Base-by-base conservation (phyloP, 2,113 vertebrate species). In the Heterotis niloticus region DNA sequence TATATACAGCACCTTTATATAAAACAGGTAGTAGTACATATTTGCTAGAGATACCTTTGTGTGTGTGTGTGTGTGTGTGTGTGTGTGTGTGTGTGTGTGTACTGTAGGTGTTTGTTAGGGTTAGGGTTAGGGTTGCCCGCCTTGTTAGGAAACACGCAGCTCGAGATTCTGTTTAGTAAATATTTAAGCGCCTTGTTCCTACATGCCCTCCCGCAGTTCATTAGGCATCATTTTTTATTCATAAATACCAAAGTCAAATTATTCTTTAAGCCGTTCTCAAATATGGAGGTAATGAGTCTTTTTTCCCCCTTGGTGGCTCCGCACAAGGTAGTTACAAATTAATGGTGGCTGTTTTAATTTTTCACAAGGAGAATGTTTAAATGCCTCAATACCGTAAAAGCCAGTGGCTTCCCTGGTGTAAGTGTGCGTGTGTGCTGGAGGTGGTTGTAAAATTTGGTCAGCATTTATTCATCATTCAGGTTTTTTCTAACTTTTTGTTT, bases 151-250 rank as follows among this genome's bases (percentile, higher is more conserved):
- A n/a, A n/a, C n/a, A n/a, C n/a, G n/a, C n/a, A n/a, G n/a, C n/a
- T n/a, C n/a, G n/a, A n/a, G 82, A 84, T 72, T 79, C 68, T 80
- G 84, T 87, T 88, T 84, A 83, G 86, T 91, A 90, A 91, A 92
- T 90, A 90, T 90, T 91, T 87, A 88, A 90, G 85, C 59, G 59
- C 60, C 82, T 87, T 90, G 88, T 89, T 91, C 86, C 85, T 85
- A 88, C 89, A 87, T 87, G 78, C 75, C 86, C 86, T 83, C 88
- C 85, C 67, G 78, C 87, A 89, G 88, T 90, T 90, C 82, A 87
- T 90, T 88, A 89, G 75, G 78, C 77, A 13, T 79, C 81, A 93
- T 93, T 78, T 91, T 92, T 93, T 91, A 93, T 92, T 93, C 87
- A 93, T 91, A 87, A 90, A 91, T 88, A 89, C 86, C 89, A 86